A percentile compares a stretch with the other conserved stretches of the same genome.
Evolutionary conservation across 37 sponge, comb jelly and placozoan species (phyloP).

Genomic region (Tethya wilhelma): DNA sequence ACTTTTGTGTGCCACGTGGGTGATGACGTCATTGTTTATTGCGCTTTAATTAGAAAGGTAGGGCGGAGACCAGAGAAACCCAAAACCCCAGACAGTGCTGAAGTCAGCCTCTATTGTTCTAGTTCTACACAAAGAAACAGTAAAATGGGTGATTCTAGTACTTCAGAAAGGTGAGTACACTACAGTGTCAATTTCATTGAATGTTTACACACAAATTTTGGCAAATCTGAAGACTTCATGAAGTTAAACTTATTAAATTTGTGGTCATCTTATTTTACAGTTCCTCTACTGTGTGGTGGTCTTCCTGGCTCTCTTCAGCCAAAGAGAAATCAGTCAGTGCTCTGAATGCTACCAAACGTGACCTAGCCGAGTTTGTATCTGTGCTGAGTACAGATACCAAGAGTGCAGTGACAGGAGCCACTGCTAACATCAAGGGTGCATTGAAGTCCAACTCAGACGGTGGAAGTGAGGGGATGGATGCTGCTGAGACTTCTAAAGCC

Average conservation of each 20-base stretch:
- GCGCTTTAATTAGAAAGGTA: background rate
- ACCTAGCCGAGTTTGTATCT: slow-evolving; percentile 71
- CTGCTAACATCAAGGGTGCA: slow-evolving; percentile 34
- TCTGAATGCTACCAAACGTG: slow-evolving; percentile 64
- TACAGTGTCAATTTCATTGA: background rate
- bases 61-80: background rate
- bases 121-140: too few species aligned
- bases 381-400: slow-evolving; percentile 61
- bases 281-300: slow-evolving; percentile 52
- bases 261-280: too few species aligned
- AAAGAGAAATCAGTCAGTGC: slow-evolving; percentile 67
- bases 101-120: too few species aligned
- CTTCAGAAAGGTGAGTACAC: slow-evolving; percentile 1
- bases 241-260: too few species aligned
- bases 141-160: slow-evolving; percentile 6
- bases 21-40: background rate
- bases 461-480: background rate
- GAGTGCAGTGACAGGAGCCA: slow-evolving; percentile 49
- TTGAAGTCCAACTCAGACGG: background rate
- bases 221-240: too few species aligned
- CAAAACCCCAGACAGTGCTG: too few species aligned
- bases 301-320: slow-evolving; percentile 44
- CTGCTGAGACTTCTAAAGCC: background rate
- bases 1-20: background rate
- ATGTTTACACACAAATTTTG: background rate